Evolutionary conservation across 2,797 vertebrate species (phyloP).

Genomic region (Tangara arthus): DNA sequence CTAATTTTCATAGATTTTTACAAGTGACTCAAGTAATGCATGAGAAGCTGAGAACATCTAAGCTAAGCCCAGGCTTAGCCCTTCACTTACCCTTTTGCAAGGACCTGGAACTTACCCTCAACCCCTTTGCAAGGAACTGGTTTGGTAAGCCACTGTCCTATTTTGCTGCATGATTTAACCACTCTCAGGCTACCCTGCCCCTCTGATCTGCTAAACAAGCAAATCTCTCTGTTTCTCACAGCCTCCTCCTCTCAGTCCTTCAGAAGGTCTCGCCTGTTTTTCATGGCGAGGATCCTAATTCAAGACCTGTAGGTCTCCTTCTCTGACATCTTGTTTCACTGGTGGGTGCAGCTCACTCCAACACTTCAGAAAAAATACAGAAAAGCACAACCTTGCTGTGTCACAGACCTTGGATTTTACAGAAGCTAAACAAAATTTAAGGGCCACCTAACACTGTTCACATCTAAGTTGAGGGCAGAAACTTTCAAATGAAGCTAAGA

Average conservation of each 20-base stretch:
- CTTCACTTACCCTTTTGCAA: neutral
- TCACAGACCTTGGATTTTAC: neutral
- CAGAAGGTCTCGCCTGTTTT: neutral
- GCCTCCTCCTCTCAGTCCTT: neutral
- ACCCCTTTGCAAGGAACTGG: neutral
- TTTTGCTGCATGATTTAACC: neutral
- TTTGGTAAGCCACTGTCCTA: neutral
- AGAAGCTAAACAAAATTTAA: neutral
- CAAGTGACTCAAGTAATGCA: neutral
- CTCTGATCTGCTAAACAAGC: neutral
- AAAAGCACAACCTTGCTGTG: neutral
- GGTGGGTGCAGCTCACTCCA: neutral
- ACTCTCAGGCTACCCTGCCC: neutral
- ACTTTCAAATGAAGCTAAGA: neutral
- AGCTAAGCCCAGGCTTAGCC: neutral
- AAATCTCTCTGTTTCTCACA: neutral
- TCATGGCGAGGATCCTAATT: rapidly evolving
- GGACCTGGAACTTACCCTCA: neutral
- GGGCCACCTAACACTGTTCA: neutral
- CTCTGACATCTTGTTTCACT: neutral
- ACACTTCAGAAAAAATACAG: neutral
- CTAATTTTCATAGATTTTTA: neutral
- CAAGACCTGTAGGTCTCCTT: neutral
- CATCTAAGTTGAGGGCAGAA: neutral
- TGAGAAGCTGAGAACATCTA: neutral